phyloP scores from a whole-genome alignment of 2,113 vertebrate genomes.

The Motacilla tschutschensis region DNA sequence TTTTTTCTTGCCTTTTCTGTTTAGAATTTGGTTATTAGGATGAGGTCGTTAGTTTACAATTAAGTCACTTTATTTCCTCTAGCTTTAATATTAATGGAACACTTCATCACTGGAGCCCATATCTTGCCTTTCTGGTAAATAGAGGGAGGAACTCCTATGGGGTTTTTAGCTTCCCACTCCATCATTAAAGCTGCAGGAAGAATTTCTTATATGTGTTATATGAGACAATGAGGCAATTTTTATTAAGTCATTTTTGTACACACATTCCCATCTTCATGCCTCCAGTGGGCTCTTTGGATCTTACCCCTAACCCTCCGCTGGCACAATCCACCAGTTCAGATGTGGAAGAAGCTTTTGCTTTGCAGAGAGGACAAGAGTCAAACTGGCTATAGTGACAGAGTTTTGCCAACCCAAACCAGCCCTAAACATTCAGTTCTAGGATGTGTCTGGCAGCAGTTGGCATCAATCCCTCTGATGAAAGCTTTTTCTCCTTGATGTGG shows the following conservation, averaged over 20 bases:
- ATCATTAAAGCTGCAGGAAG: constrained; percentile 40
- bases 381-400: not conserved
- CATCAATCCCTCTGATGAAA: not conserved
- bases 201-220: constrained; percentile 60
- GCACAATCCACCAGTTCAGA: not conserved
- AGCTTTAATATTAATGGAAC: constrained; percentile 68
- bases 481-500: not conserved
- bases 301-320: not conserved
- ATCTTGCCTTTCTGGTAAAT: constrained; percentile 62
- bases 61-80: constrained; percentile 66
- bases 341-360: not conserved
- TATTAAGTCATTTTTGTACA: constrained; percentile 2
- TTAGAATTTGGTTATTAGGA: constrained; percentile 68
- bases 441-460: not conserved
- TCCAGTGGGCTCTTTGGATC: not conserved
- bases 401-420: not conserved
- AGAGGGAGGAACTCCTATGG: constrained; percentile 43
- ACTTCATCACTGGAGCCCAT: constrained; percentile 58
- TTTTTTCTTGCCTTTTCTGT: constrained; percentile 59
- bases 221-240: constrained; percentile 39
- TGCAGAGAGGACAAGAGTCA: not conserved
- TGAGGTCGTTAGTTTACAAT: constrained; percentile 73
- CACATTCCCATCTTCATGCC: not conserved
- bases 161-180: constrained; percentile 60
- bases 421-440: not conserved